Percentiles rank a stretch among this genome's conserved stretches.
These are phyloP conservation scores for Clarias gariepinus DNA, from an alignment of 2,113 vertebrate species.

Conservation along the genomic window DNA sequence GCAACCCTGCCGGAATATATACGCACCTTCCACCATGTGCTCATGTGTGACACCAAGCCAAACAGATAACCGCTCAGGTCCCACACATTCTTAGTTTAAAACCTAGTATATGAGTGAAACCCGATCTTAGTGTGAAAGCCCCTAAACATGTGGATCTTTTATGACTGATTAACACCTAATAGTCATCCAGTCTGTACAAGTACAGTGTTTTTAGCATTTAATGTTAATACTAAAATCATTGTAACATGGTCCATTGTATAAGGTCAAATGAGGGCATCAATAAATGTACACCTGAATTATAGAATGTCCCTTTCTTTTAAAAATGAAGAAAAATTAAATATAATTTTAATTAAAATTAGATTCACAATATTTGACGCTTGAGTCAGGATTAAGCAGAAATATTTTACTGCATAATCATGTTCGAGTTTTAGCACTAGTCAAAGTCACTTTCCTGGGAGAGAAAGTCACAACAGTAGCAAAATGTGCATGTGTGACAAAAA, in stretches of 20 bases:
- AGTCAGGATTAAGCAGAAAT: conserved; percentile 57
- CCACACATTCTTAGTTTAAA: conserved; percentile 7
- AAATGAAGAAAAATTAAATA: conserved; percentile 1
- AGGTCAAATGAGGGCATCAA: conserved; percentile 6
- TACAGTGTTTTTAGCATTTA: background rate
- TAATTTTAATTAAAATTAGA: background rate
- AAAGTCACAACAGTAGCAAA: background rate
- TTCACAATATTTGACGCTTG: conserved; percentile 64
- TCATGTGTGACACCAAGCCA: background rate
- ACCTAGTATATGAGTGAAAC: conserved; percentile 29
- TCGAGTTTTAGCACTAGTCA: conserved; percentile 44
- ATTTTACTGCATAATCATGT: conserved; percentile 57
- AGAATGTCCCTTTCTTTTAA: background rate
- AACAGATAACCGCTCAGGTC: conserved; percentile 6
- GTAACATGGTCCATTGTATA: background rate
- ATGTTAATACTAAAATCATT: background rate
- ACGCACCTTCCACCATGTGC: background rate
- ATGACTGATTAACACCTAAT: background rate
- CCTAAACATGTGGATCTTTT: conserved; percentile 35
- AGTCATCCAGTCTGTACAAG: background rate
- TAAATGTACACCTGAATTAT: background rate
- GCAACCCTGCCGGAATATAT: background rate
- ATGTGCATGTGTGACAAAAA: background rate
- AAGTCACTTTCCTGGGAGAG: background rate
- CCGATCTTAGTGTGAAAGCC: conserved; percentile 39